phyloP scores from a whole-genome alignment of 2,113 vertebrate genomes.

The Menura novaehollandiae region DNA sequence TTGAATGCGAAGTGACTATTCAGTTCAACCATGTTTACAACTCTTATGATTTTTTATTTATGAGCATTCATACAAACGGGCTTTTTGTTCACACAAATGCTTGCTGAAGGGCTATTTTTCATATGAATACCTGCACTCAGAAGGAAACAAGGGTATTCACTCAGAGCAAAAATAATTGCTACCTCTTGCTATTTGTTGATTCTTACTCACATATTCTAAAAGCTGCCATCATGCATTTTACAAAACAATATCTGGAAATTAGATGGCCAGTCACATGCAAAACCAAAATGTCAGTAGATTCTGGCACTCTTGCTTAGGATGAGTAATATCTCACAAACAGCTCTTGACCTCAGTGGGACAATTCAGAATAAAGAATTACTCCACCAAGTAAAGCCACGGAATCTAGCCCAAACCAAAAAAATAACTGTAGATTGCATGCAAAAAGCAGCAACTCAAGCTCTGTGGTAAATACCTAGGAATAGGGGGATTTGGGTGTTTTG shows the following conservation, averaged over 20 bases:
- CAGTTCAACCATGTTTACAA: not conserved
- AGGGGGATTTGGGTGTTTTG: rapidly evolving
- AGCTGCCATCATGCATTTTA: not conserved
- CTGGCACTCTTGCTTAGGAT: not conserved
- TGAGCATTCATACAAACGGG: not conserved
- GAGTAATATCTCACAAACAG: not conserved
- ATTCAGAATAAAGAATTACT: not conserved
- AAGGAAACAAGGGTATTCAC: not conserved
- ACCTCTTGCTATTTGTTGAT: not conserved
- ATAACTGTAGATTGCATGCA: not conserved
- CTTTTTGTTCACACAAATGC: slow-evolving; percentile 29
- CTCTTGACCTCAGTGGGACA: not conserved
- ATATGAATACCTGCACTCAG: slow-evolving; percentile 5
- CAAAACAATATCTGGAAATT: not conserved
- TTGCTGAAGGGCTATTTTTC: slow-evolving; percentile 35
- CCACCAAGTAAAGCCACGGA: not conserved
- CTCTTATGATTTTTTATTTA: slow-evolving; percentile 11
- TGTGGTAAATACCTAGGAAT: not conserved
- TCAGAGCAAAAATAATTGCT: not conserved
- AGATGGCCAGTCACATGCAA: not conserved
- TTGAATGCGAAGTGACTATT: not conserved
- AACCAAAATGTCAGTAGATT: not conserved
- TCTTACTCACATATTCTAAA: not conserved
- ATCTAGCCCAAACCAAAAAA: not conserved
- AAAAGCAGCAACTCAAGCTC: not conserved